Conservation (phyloP, 2,113 vertebrate genomes). For the Muntiacus muntjak region DNA sequence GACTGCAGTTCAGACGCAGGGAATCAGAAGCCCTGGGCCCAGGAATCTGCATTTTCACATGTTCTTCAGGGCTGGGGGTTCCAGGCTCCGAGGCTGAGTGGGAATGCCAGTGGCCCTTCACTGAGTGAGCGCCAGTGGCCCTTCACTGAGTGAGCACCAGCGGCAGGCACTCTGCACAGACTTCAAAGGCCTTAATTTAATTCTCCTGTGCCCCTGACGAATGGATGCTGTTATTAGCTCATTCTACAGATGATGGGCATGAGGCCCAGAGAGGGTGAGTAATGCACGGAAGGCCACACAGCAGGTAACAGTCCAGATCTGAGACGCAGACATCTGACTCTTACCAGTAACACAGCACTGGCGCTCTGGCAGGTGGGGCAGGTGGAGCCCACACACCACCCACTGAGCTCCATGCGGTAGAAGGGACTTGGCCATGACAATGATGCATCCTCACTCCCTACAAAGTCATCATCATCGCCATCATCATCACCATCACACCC, state of each 20-base stretch:
- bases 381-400: rapidly evolving
- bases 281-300: neutral
- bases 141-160: rapidly evolving
- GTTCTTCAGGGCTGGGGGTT: rapidly evolving
- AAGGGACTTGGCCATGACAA: neutral
- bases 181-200: rapidly evolving
- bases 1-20: neutral
- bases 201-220: rapidly evolving
- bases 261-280: neutral
- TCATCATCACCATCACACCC: neutral
- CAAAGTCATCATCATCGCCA: neutral
- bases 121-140: rapidly evolving
- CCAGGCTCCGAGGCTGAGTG: rapidly evolving
- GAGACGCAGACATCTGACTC: neutral
- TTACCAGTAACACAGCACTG: rapidly evolving
- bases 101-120: rapidly evolving
- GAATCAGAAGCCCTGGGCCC: rapidly evolving
- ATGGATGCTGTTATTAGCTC: rapidly evolving
- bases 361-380: neutral
- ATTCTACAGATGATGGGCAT: too few relatives aligned
- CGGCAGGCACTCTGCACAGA: rapidly evolving
- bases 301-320: neutral
- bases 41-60: neutral
- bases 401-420: rapidly evolving
- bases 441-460: neutral